A percentile compares a stretch with the other conserved stretches of the same genome.
These are phyloP conservation scores for Hyperoplus immaculatus DNA, from an alignment of 2,797 vertebrate species.

Conservation along the genomic window DNA sequence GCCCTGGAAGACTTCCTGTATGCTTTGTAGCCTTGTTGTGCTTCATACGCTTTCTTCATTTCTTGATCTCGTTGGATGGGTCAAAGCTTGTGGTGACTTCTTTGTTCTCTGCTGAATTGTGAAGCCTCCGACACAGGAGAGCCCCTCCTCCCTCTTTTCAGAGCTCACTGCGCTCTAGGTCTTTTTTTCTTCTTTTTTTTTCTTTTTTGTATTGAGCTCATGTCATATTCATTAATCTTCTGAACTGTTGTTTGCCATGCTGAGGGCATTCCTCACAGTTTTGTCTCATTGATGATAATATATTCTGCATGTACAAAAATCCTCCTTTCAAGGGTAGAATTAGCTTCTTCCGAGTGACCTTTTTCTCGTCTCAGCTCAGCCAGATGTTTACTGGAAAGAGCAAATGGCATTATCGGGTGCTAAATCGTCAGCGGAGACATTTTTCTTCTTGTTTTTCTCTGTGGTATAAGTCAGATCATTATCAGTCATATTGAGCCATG, in stretches of 20 bases:
- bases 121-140: slow-evolving; percentile 13
- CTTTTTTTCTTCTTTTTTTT: neutral
- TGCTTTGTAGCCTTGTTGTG: slow-evolving; percentile 31
- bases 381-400: slow-evolving; percentile 49
- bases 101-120: slow-evolving; percentile 21
- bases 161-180: slow-evolving; percentile 4
- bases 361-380: slow-evolving; percentile 38
- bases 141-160: neutral
- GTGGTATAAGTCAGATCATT: slow-evolving; percentile 34
- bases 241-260: slow-evolving; percentile 22
- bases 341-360: slow-evolving; percentile 52
- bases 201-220: slow-evolving; percentile 16
- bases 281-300: slow-evolving; percentile 43
- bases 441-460: slow-evolving; percentile 43
- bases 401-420: slow-evolving; percentile 42
- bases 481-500: slow-evolving; percentile 27
- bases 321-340: slow-evolving; percentile 44
- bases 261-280: slow-evolving; percentile 22
- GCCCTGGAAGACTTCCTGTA: slow-evolving; percentile 27
- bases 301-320: slow-evolving; percentile 36
- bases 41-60: slow-evolving; percentile 17
- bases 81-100: slow-evolving; percentile 21
- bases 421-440: slow-evolving; percentile 32
- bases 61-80: slow-evolving; percentile 29
- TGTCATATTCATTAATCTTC: slow-evolving; percentile 43